These are phyloP conservation scores for Hylia prasina DNA, from an alignment of 2,113 vertebrate genomes.

Conservation along the genomic window DNA sequence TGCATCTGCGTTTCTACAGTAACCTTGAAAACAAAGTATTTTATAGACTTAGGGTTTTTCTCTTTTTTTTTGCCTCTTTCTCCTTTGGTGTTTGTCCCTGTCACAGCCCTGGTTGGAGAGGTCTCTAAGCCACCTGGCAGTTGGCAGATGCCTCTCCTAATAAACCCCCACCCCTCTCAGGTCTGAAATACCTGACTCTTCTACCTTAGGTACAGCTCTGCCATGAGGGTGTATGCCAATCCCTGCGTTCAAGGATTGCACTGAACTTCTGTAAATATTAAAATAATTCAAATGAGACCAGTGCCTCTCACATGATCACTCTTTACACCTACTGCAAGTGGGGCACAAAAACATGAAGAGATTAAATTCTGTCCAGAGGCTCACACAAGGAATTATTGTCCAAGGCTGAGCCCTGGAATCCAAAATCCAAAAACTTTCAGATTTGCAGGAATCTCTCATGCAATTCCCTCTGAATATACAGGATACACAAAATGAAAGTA, in stretches of 20 bases:
- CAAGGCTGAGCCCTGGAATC: background rate
- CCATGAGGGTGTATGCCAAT: background rate
- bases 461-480: background rate
- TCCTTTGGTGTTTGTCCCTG: background rate
- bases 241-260: background rate
- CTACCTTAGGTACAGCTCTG: background rate
- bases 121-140: background rate
- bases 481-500: background rate
- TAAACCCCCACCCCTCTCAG: background rate
- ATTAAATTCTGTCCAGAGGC: background rate
- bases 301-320: background rate
- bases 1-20: background rate
- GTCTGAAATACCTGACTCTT: background rate
- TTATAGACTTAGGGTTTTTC: background rate
- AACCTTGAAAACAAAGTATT: background rate
- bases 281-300: background rate
- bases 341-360: background rate
- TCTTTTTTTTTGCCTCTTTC: background rate
- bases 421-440: background rate
- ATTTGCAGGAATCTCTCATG: background rate
- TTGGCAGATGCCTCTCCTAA: background rate
- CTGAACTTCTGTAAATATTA: background rate
- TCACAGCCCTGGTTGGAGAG: fast-evolving
- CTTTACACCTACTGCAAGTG: background rate
- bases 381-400: background rate